A percentile compares a stretch with the other conserved stretches of the same genome.
These are phyloP conservation scores for Sinocyclocheilus anshuiensis DNA, from an alignment of 2,113 vertebrate genomes.

Conservation along the genomic window DNA sequence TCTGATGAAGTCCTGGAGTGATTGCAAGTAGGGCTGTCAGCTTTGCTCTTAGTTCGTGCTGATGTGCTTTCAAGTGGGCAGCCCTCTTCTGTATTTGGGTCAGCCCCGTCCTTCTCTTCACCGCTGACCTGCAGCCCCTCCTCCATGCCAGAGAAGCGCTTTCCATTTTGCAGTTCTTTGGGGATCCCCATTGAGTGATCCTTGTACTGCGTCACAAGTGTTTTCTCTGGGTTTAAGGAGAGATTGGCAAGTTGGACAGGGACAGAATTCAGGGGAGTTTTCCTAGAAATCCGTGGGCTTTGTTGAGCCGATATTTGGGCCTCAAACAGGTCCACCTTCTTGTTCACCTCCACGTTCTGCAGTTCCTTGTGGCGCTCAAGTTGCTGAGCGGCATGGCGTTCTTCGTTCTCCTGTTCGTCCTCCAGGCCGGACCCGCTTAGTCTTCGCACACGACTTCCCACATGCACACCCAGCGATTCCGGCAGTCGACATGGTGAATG, in stretches of 20 bases:
- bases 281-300: slow-evolving; percentile 76
- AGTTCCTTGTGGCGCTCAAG: slow-evolving; percentile 82
- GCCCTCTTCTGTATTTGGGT: slow-evolving; percentile 54
- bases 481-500: slow-evolving; percentile 66
- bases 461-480: slow-evolving; percentile 67
- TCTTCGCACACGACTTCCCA: slow-evolving; percentile 75
- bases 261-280: slow-evolving; percentile 28
- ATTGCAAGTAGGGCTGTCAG: slow-evolving; percentile 37
- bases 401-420: slow-evolving; percentile 56
- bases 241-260: neutral
- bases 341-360: slow-evolving; percentile 91
- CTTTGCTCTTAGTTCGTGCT: slow-evolving; percentile 36
- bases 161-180: slow-evolving; percentile 72
- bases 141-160: slow-evolving; percentile 49
- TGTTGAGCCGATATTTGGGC: slow-evolving; percentile 85
- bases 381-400: slow-evolving; percentile 76
- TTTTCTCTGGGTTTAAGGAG: slow-evolving; percentile 51
- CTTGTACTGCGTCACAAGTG: slow-evolving; percentile 58
- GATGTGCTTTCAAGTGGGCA: slow-evolving; percentile 54
- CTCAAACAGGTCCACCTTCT: slow-evolving; percentile 92
- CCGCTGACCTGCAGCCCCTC: slow-evolving; percentile 47
- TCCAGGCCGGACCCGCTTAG: slow-evolving; percentile 66
- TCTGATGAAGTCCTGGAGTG: slow-evolving; percentile 33
- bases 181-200: slow-evolving; percentile 52
- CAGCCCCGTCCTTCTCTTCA: slow-evolving; percentile 38